Conservation (phyloP, 2,888 invertebrate genomes). For the Diaprepes abbreviatus region DNA sequence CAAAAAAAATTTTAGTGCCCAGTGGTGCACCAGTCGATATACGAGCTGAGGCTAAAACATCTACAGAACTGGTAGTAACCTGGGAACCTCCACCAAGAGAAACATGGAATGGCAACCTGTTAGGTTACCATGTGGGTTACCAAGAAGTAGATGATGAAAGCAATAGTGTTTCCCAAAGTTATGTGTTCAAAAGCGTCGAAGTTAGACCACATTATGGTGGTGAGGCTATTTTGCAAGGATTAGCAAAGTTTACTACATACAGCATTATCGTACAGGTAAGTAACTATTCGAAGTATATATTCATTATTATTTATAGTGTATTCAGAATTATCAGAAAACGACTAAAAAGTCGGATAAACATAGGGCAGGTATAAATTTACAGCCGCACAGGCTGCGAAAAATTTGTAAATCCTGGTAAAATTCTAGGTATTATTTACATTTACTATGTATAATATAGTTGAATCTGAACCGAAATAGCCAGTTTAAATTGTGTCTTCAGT, state of each 20-base stretch:
- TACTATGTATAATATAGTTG: too few species aligned
- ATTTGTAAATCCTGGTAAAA: too few species aligned
- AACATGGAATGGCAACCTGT: constrained; percentile 88
- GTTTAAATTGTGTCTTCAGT: too few species aligned
- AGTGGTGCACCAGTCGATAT: constrained; percentile 87
- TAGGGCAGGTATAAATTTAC: too few species aligned
- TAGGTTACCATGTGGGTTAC: constrained; percentile 90
- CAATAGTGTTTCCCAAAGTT: constrained; percentile 67
- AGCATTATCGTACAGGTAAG: constrained; percentile 83
- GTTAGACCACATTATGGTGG: constrained; percentile 80
- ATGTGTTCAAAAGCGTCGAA: constrained; percentile 84
- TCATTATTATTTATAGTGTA: too few species aligned
- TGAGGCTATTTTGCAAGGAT: constrained; percentile 77
- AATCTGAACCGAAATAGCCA: too few species aligned
- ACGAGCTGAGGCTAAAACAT: constrained; percentile 86
- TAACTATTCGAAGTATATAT: too few species aligned
- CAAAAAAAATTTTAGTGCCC: constrained; percentile 77
- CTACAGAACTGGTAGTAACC: constrained; percentile 85
- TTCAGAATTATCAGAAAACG: too few species aligned
- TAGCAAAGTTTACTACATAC: constrained; percentile 85
- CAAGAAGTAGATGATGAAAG: constrained; percentile 71
- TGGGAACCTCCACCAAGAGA: constrained; percentile 92
- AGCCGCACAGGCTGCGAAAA: too few species aligned
- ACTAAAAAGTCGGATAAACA: too few species aligned
- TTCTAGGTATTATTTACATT: too few species aligned